A percentile compares a stretch with the other conserved stretches of the same genome.
Evolutionary conservation across 2,888 invertebrate genomes (phyloP).

Genomic region (Ctenicera cuprea): DNA sequence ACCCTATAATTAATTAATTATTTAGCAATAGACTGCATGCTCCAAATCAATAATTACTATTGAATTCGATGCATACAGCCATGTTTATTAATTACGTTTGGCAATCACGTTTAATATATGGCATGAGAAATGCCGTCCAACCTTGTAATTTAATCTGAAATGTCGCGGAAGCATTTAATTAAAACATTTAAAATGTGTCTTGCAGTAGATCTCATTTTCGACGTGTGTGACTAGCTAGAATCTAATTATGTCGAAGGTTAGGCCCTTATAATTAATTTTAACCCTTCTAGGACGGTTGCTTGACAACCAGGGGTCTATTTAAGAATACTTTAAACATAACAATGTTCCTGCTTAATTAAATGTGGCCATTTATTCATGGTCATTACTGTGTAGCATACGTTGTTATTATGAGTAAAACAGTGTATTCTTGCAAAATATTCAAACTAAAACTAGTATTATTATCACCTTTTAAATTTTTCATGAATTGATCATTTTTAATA

Average conservation of each 20-base stretch:
- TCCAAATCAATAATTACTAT: constrained; percentile 11
- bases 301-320: background rate
- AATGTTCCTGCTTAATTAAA: too few species aligned
- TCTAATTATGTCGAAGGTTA: constrained; percentile 36
- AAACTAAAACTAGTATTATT: too few species aligned
- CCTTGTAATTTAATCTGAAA: background rate
- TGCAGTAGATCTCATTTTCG: constrained; percentile 9
- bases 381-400: too few species aligned
- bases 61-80: constrained; percentile 7
- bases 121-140: background rate
- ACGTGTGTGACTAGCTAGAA: constrained; percentile 24
- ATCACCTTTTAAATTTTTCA: too few species aligned
- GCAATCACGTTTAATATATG: constrained; percentile 11
- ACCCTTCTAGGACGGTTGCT: constrained; percentile 25
- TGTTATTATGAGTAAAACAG: too few species aligned
- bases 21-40: constrained; percentile 6
- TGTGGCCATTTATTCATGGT: too few species aligned
- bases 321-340: too few species aligned
- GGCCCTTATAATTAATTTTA: constrained; percentile 36
- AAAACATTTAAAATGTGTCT: background rate
- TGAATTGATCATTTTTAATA: too few species aligned
- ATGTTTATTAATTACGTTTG: constrained; percentile 10
- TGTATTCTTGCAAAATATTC: too few species aligned
- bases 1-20: constrained; percentile 16
- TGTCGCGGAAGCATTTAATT: constrained; percentile 19